Conservation (phyloP, 2,113 vertebrate species). For the Struthio camelus region DNA sequence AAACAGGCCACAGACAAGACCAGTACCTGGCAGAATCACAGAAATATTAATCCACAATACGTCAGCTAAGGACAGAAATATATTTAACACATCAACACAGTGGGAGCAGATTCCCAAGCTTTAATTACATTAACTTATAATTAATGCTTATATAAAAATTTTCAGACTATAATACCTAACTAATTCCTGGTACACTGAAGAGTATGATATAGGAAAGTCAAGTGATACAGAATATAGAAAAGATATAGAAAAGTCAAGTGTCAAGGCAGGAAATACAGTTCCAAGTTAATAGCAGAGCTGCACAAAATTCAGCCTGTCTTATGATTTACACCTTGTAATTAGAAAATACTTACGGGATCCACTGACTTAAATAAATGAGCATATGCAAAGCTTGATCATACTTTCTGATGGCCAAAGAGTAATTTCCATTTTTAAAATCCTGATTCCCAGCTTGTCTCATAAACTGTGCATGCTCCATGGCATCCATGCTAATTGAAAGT, state of each 20-base stretch:
- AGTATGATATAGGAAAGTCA: not conserved
- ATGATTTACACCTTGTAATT: not conserved
- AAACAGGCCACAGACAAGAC: not conserved
- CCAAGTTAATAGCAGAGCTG: not conserved
- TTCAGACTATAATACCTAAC: not conserved
- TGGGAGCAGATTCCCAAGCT: not conserved
- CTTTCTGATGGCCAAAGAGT: conserved; percentile 70
- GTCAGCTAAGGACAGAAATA: not conserved
- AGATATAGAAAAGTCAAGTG: not conserved
- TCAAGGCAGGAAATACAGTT: not conserved
- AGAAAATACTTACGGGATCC: conserved; percentile 51
- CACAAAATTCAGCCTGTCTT: not conserved
- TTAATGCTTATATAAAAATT: not conserved
- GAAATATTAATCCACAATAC: not conserved
- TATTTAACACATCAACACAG: not conserved
- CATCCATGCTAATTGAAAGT: conserved; percentile 58
- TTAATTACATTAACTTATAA: not conserved
- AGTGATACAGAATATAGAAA: no score
- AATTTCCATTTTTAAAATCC: conserved; percentile 72
- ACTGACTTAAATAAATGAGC: conserved; percentile 10
- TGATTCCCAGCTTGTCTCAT: conserved; percentile 70
- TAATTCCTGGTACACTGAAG: not conserved
- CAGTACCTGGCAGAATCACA: not conserved
- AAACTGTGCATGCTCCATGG: conserved; percentile 7
- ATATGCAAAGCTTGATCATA: conserved; percentile 70